Base-by-base conservation (phyloP, 2,113 vertebrate species). In the Calypte anna region DNA sequence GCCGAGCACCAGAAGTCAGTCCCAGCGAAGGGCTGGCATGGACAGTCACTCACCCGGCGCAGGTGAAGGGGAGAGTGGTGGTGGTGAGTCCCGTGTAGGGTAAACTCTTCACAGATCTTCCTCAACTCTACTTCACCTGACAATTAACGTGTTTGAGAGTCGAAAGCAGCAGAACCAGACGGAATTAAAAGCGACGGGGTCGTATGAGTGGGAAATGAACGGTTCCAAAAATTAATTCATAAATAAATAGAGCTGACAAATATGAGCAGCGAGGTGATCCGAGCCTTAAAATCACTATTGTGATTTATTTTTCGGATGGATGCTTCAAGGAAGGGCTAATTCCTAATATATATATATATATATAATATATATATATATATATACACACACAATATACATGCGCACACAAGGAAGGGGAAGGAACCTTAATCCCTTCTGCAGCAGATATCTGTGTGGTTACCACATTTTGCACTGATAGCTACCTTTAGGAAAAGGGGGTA, bases 401-500 rank as follows among this genome's bases (percentile, higher is more conserved):
- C 40, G 3, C 14, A 27, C 12, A 40, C 31, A 66, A 44, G 43
- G 53, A 38, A 33, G 7, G 19, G 38, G 46, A 68, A 89, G 19
- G 12, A 44, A n/a, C 27, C n/a, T 22, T 31, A 51, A 4, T 7
- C 78, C 16, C 21, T 30, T 57, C 1, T 2, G 30, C 30, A 62
- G 51, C 54, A 53, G 48, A 36, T 67, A 38, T 1, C 38, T 11
- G 3, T 11, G 7, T 1, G 10, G 11, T 68, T 30, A 36, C 30
- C 38, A 5, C 5, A 20, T 68, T 72, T 63, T 61, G 15, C 30
- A 14, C 2, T 22, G 19, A 24, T 36, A 2, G 0, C 10, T 82
- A 8, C 72, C 38, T 69, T 72, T 48, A 36, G 59, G 27, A 27
- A 40, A 36, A 77, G 19, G 43, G 12, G 66, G 13, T 21, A 54